phyloP scores from a whole-genome alignment of 92 coral and sea anemone genomes.

The Desmophyllum pertusum region DNA sequence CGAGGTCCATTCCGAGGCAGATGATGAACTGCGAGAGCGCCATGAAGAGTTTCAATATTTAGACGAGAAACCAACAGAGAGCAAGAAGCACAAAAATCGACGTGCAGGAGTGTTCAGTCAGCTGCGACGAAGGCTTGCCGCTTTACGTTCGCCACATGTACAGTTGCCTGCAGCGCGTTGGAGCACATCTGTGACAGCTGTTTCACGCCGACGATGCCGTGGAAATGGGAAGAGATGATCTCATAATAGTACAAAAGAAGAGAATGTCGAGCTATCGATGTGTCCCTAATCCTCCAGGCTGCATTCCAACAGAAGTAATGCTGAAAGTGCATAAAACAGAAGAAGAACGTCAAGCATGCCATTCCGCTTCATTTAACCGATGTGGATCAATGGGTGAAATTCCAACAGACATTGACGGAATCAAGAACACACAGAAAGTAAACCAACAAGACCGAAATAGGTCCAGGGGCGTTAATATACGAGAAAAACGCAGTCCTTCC shows the following conservation, averaged over 20 bases:
- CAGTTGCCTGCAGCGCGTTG: no score
- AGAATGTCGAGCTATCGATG: not conserved
- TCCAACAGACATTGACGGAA: not conserved
- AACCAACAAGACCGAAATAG: not conserved
- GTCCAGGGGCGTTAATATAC: no score
- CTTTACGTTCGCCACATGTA: not conserved
- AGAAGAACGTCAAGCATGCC: not conserved
- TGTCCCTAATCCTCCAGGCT: constrained; percentile 12
- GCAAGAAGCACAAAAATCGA: not conserved
- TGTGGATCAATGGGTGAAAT: not conserved
- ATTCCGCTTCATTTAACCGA: not conserved
- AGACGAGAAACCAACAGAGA: not conserved
- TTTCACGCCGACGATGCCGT: no score
- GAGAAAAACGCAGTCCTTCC: not conserved
- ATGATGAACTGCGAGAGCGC: not conserved
- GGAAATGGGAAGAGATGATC: not conserved
- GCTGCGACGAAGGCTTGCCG: not conserved
- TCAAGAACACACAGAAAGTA: not conserved
- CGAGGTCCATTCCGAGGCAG: not conserved
- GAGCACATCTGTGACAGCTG: not conserved
- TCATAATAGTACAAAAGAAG: not conserved
- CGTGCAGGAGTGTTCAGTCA: not conserved
- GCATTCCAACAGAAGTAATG: constrained; percentile 3
- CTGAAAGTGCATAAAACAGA: not conserved
- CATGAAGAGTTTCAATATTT: not conserved